Evolutionary conservation across 2,888 invertebrate genomes (phyloP).

Genomic region (Ochropleura leucogaster): DNA sequence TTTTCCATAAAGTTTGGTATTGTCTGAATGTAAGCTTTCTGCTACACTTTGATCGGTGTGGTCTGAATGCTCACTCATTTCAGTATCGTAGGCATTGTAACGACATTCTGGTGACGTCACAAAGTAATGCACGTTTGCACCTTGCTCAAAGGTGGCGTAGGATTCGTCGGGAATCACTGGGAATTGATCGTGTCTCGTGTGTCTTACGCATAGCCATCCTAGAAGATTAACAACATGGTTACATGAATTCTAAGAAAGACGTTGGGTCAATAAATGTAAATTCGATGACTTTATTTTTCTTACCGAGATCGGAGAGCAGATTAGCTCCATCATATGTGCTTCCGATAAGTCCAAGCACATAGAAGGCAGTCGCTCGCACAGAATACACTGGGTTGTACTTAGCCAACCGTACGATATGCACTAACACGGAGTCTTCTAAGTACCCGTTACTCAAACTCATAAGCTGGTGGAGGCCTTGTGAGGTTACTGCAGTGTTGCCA

Average conservation of each 20-base stretch:
- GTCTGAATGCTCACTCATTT: slow-evolving; percentile 87
- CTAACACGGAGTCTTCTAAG: slow-evolving; percentile 83
- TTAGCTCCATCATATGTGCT: slow-evolving; percentile 96
- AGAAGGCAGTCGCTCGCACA: slow-evolving; percentile 97
- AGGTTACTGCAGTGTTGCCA: slow-evolving; percentile 95
- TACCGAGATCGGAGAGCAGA: slow-evolving; percentile 93
- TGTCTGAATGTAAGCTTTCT: slow-evolving; percentile 84
- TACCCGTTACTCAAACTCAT: slow-evolving; percentile 87
- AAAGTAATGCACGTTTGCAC: slow-evolving; percentile 73
- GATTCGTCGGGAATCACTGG: slow-evolving; percentile 93
- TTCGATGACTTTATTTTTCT: slow-evolving; percentile 57
- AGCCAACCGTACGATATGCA: slow-evolving; percentile 92
- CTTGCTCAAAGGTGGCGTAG: slow-evolving; percentile 86
- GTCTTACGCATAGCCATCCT: slow-evolving; percentile 95
- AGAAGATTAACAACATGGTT: slow-evolving; percentile 18
- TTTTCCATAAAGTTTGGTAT: slow-evolving; percentile 72
- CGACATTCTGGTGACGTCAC: slow-evolving; percentile 82
- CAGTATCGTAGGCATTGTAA: slow-evolving; percentile 80
- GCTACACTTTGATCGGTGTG: slow-evolving; percentile 87
- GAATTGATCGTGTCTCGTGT: slow-evolving; percentile 94
- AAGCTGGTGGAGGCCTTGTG: slow-evolving; percentile 94
- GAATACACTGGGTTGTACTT: slow-evolving; percentile 96
- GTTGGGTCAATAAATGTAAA: too few relatives aligned
- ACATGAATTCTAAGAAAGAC: background rate
- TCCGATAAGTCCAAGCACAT: slow-evolving; percentile 96